Evolutionary conservation across 2,797 vertebrate species (phyloP).

Genomic region (Cryptoprocta ferox): DNA sequence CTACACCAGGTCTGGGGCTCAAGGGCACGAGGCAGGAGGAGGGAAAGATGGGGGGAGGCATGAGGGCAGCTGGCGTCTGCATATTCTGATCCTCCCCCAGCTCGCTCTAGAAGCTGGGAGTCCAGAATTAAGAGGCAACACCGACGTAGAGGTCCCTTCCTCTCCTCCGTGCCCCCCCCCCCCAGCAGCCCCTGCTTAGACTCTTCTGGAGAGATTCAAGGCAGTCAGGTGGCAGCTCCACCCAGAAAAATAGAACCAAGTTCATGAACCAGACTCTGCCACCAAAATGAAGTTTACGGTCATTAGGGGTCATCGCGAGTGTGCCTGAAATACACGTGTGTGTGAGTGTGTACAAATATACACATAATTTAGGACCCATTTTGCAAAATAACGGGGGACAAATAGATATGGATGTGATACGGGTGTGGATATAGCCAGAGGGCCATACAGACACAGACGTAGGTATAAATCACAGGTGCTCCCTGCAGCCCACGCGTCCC

Average conservation of each 20-base stretch:
- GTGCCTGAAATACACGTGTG: background rate
- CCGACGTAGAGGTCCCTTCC: fast-evolving
- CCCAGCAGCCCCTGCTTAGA: background rate
- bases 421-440: background rate
- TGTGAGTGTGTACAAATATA: background rate
- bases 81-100: fast-evolving
- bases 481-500: background rate
- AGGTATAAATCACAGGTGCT: background rate
- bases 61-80: too few relatives aligned
- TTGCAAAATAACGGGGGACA: background rate
- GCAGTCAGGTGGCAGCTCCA: fast-evolving
- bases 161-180: fast-evolving
- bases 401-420: background rate
- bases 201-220: background rate
- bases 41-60: background rate
- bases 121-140: background rate
- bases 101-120: background rate
- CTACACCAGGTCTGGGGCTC: background rate
- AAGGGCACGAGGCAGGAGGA: background rate
- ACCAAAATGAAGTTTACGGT: background rate
- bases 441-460: background rate
- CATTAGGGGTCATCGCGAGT: background rate
- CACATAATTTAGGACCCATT: background rate
- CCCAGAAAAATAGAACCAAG: background rate
- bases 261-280: background rate